A percentile compares a stretch with the other conserved stretches of the same genome.
Evolutionary conservation across 2,797 vertebrate genomes (phyloP).

Genomic region (Glossophaga mutica): DNA sequence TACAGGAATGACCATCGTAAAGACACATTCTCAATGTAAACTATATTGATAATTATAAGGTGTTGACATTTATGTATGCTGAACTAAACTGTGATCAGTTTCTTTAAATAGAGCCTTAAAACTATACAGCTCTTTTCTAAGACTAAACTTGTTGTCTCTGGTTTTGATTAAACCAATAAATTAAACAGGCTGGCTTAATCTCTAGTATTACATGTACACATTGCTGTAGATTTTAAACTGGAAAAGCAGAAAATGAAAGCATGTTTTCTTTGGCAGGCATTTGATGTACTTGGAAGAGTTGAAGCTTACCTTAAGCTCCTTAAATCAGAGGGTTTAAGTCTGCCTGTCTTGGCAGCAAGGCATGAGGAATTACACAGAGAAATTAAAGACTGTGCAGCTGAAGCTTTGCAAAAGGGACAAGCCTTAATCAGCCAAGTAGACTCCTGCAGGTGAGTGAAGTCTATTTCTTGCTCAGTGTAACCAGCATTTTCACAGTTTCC

Average conservation of each 20-base stretch:
- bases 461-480: background rate
- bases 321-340: conserved; percentile 78
- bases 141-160: background rate
- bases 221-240: conserved; percentile 45
- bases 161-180: conserved; percentile 35
- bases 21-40: conserved; percentile 8
- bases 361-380: conserved; percentile 82
- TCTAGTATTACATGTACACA: conserved; percentile 19
- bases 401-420: conserved; percentile 84
- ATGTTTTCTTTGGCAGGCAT: conserved; percentile 81
- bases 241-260: conserved; percentile 64
- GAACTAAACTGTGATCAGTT: background rate
- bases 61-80: background rate
- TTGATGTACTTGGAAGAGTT: conserved; percentile 83
- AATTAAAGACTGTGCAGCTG: conserved; percentile 79
- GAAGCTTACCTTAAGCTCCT: conserved; percentile 83
- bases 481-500: conserved; percentile 30
- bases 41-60: background rate
- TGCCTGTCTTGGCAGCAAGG: conserved; percentile 78
- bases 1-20: background rate
- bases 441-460: conserved; percentile 82
- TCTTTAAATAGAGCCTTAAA: background rate
- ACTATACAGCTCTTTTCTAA: conserved; percentile 39
- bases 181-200: conserved; percentile 43
- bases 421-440: conserved; percentile 82